phyloP scores from a whole-genome alignment of 2,113 vertebrate species.

The Oryzias javanicus region DNA sequence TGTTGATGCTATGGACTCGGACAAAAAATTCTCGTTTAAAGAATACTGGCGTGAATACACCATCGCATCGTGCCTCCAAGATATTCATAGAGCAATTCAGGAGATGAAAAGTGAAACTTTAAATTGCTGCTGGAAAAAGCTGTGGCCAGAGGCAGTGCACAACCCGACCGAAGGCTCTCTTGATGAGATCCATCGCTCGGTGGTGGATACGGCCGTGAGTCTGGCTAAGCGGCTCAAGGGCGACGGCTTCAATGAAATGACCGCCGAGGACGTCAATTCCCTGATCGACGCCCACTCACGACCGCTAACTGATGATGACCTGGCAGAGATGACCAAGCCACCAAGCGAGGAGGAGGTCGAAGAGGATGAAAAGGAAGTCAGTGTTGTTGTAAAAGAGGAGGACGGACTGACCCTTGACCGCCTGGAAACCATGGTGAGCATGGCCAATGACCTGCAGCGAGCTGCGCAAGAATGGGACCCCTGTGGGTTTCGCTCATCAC shows the following conservation, averaged over 20 bases:
- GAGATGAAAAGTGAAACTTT: constrained; percentile 22
- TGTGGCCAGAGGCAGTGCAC: constrained; percentile 9
- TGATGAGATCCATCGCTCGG: constrained; percentile 12
- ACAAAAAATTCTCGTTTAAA: constrained; percentile 14
- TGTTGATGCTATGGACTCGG: constrained; percentile 1
- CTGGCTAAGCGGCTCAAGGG: constrained; percentile 1
- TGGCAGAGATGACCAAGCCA: constrained; percentile 6
- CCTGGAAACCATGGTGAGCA: constrained; percentile 14
- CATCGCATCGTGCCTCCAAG: constrained; percentile 5
- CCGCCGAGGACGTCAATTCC: constrained; percentile 11
- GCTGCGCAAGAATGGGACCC: constrained; percentile 2
- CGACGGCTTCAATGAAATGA: constrained; percentile 6
- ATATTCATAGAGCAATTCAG: constrained; percentile 16
- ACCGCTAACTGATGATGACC: constrained; percentile 5
- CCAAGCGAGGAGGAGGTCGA: constrained; percentile 4
- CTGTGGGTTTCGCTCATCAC: neutral
- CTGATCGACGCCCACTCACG: neutral
- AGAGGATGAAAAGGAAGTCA: neutral
- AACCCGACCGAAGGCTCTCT: neutral
- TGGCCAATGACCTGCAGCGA: constrained; percentile 4
- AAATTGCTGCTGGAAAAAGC: constrained; percentile 11
- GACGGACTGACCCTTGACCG: constrained; percentile 14
- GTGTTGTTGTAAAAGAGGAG: constrained; percentile 1
- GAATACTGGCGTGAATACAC: neutral
- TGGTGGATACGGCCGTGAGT: constrained; percentile 5